A percentile compares a stretch with the other conserved stretches of the same genome.
Conservation (phyloP, 2,797 vertebrate genomes). For the Labeo calbasu region DNA sequence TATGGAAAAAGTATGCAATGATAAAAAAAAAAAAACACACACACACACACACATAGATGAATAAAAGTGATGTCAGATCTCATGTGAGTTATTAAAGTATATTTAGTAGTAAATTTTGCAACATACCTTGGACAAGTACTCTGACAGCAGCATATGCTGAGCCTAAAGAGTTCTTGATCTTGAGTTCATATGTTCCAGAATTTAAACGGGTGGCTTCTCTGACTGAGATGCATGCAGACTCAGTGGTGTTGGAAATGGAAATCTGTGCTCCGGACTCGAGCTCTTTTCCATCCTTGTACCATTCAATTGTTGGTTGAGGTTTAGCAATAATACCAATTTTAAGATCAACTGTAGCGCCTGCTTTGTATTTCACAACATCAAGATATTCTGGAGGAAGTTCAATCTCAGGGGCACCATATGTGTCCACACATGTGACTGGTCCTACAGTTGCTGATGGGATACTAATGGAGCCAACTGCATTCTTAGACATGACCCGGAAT, state of each 20-base stretch:
- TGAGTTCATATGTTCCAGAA: conserved; percentile 92
- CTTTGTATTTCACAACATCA: conserved; percentile 90
- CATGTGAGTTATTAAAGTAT: not conserved
- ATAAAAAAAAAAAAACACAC: not conserved
- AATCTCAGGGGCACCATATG: conserved; percentile 93
- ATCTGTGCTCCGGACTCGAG: conserved; percentile 83
- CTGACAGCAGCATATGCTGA: conserved; percentile 86
- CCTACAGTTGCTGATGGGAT: conserved; percentile 90
- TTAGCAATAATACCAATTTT: conserved; percentile 94
- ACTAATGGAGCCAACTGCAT: conserved; percentile 95
- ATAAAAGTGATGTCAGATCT: not conserved
- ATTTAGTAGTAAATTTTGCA: not conserved
- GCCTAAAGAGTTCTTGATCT: conserved; percentile 95
- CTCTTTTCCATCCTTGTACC: conserved; percentile 93
- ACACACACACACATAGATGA: not conserved
- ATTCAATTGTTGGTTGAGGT: conserved; percentile 94
- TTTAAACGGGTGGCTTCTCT: conserved; percentile 91
- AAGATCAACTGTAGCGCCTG: conserved; percentile 87
- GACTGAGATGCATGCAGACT: conserved; percentile 86
- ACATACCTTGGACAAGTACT: conserved; percentile 94
- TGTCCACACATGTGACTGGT: conserved; percentile 92
- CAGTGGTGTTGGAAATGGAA: conserved; percentile 87
- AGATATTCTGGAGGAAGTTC: conserved; percentile 92
- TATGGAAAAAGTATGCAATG: not conserved
- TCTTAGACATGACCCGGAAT: conserved; percentile 93